Evolutionary conservation across 2,888 invertebrate genomes (phyloP).

Genomic region (Polylopha cassiicola): DNA sequence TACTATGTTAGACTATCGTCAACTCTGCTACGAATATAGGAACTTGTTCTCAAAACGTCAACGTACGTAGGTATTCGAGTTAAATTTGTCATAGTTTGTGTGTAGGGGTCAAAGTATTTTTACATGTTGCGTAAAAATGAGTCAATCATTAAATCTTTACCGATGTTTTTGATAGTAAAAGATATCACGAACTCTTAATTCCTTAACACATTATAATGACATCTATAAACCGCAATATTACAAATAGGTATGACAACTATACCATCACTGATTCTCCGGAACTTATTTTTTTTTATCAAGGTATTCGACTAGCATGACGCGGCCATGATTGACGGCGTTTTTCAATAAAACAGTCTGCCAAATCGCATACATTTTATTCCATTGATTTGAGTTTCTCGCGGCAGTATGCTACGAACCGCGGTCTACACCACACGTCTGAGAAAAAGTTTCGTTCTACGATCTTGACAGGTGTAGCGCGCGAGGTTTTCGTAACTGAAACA

Average conservation of each 20-base stretch:
- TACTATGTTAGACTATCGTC: too few species aligned
- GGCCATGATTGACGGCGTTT: conserved; percentile 13
- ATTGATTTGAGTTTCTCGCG: conserved; percentile 24
- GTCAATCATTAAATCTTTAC: too few species aligned
- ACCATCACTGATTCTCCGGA: conserved; percentile 8
- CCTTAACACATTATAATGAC: background rate
- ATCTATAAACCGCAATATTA: conserved; percentile 1
- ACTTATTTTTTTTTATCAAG: conserved; percentile 16
- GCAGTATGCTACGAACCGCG: conserved; percentile 48
- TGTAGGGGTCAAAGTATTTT: too few species aligned
- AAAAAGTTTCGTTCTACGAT: conserved; percentile 30
- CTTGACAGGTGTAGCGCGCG: conserved; percentile 26
- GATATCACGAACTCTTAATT: conserved; percentile 7
- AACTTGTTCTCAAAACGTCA: too few species aligned
- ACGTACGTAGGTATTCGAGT: too few species aligned
- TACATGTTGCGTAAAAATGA: too few species aligned
- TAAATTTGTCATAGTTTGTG: too few species aligned
- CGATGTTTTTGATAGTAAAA: too few species aligned
- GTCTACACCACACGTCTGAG: conserved; percentile 45
- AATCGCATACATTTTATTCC: conserved; percentile 25
- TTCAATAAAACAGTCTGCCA: conserved; percentile 15
- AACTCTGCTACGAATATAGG: too few species aligned
- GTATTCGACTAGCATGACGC: conserved; percentile 8
- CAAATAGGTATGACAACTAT: conserved; percentile 6
- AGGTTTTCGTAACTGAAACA: conserved; percentile 36